Evolutionary conservation across 2,888 invertebrate genomes (phyloP), one percentile per base, ranked within the genome.

Genomic region (Cataglyphis livida): DNA sequence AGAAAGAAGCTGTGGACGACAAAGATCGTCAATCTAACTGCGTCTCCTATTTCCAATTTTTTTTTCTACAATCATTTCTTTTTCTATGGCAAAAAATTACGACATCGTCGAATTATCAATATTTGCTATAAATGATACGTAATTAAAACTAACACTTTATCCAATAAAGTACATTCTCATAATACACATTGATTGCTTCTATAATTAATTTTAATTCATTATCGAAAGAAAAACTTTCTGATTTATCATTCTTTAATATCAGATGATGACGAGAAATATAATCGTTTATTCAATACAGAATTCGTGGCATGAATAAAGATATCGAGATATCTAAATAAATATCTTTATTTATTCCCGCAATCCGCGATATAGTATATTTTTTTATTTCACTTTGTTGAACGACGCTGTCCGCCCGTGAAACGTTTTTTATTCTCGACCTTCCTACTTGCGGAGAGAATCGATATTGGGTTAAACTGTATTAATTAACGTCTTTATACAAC

Each of bases 1-100:
- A 28, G 75, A 44, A 41, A 59, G 41, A 66, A 35, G 38, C 75
- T 82, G 57, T 61, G 70, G 76, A 83, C 62, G 76, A 57, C 64
- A 64, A 84, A 84, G 83, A 64, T 12, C 12, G 18, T 38, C 28
- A 12, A 41, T 18, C 25, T 18, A 28, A 15, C 4, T 15, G 21
- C 15, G 41, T 21, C 35, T 35, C 7, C 70, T 25, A 6, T 18
- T n/a, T 32, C 3, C 0, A 6, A 35, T 9, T 0, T 18, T 18
- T 61, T 48, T 32, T 18, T 0, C 12, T 18, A 25, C 10, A 57
- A 57, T 5, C 25, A 0, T 32, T 12, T 5, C 38, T 12, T 4
- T 18, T 18, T 35, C 21, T 28, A n/a, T 28, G n/a, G 71, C 70
- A 15, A 54, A 25, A 25, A 25, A 25, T 15, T 12, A 9, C 15